Percentiles rank a stretch among this genome's conserved stretches.
Conservation (phyloP, 2,797 vertebrate species). For the Diplodus puntazzo region DNA sequence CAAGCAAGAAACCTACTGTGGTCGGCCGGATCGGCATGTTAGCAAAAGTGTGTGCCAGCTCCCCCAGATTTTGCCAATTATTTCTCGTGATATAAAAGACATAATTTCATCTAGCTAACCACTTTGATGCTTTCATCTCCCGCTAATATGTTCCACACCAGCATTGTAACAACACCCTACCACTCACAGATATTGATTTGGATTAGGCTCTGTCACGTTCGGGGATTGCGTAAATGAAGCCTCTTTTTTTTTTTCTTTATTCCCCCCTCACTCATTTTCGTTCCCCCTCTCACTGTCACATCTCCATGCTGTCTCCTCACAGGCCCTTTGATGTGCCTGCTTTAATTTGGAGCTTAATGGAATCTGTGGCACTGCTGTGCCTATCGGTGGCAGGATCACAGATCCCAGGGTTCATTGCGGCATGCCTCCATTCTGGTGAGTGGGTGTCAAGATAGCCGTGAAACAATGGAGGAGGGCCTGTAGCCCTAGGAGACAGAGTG, state of each 20-base stretch:
- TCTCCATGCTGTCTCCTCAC: constrained; percentile 79
- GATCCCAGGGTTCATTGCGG: constrained; percentile 83
- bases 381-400: constrained; percentile 86
- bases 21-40: constrained; percentile 50
- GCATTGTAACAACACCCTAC: constrained; percentile 78
- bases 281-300: constrained; percentile 75
- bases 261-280: constrained; percentile 74
- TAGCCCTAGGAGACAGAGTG: constrained; percentile 74
- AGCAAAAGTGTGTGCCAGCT: constrained; percentile 59
- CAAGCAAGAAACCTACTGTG: constrained; percentile 40
- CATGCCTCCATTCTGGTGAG: constrained; percentile 81
- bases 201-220: constrained; percentile 80
- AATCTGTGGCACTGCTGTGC: constrained; percentile 82
- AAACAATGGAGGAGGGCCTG: constrained; percentile 82
- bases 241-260: constrained; percentile 60
- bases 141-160: constrained; percentile 78
- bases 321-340: constrained; percentile 85
- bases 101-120: constrained; percentile 80
- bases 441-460: constrained; percentile 84
- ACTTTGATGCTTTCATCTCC: constrained; percentile 82
- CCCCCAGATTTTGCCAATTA: constrained; percentile 73
- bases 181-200: constrained; percentile 84
- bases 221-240: constrained; percentile 78
- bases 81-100: constrained; percentile 75
- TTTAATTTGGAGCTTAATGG: constrained; percentile 89